Evolutionary conservation across 2,888 invertebrate species (phyloP), one percentile per base, ranked within the genome.

Genomic region (Phaonia tiefii): DNA sequence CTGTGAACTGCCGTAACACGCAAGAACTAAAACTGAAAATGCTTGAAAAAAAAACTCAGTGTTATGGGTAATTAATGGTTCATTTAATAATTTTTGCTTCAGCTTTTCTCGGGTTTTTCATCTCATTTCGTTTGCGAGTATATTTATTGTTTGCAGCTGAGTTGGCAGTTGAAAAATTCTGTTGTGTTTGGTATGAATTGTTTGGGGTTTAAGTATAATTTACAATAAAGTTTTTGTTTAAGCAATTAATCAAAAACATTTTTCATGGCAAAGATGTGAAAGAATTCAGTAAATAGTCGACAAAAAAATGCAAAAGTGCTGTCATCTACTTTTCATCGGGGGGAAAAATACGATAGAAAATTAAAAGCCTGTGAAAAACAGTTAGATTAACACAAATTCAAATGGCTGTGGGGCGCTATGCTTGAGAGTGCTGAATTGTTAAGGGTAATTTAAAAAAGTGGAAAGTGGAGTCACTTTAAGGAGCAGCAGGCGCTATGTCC

Each of bases 1-100:
- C 58, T 31, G 26, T 15, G 26, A 31, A n/a, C 31, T n/a, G 4
- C n/a, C n/a, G n/a, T n/a, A 15, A 49, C 15, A 5, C 1, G 17
- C 54, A 58, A 58, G 31, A 58, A 58, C 17, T 15, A 8, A 26
- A 54, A 13, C 54, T 1, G 4, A 25, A 13, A 26, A 13, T 13
- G 26, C 26, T 25, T n/a, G 31, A 31, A 3, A 31, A 31, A 31
- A 3, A 8, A 31, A 31, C 31, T 71, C 13, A 60, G 20, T 69
- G 22, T 69, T 75, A 75, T 72, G 71, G 78, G 78, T 81, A 81
- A 75, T 81, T 81, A 78, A 81, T 81, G 81, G 71, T 75, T 81
- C 81, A 81, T 81, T 81, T 78, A 77, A 81, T 72, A 77, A 75
- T 80, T 80, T n/a, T 74, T 31, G 26, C 54, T 54, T 25, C 25